Percentiles rank a stretch among this genome's conserved stretches.
Conservation (phyloP, 2,113 vertebrate species). For the Theropithecus gelada region DNA sequence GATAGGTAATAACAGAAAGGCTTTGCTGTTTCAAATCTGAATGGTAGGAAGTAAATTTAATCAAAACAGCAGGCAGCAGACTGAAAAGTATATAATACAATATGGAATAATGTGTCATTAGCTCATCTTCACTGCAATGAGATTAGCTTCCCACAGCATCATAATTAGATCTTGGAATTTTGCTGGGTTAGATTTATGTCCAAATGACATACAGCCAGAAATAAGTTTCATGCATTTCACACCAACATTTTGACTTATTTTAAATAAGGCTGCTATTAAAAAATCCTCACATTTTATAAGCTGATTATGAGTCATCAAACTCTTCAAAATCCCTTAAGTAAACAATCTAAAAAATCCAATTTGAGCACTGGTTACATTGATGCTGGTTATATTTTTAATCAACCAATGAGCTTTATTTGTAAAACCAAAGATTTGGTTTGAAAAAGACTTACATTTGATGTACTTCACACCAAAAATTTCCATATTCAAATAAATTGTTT, state of each 20-base stretch:
- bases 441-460: conserved; percentile 27
- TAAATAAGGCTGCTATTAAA: conserved; percentile 24
- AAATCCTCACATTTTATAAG: conserved; percentile 61
- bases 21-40: conserved; percentile 71
- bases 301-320: not conserved
- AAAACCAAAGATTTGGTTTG: conserved; percentile 39
- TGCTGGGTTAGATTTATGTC: conserved; percentile 58
- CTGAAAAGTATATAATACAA: conserved; percentile 78
- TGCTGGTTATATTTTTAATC: conserved; percentile 49
- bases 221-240: conserved; percentile 47
- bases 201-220: conserved; percentile 51
- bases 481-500: conserved; percentile 20
- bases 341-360: conserved; percentile 14
- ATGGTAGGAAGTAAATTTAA: conserved; percentile 79
- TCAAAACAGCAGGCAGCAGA: conserved; percentile 76
- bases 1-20: conserved; percentile 64
- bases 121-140: conserved; percentile 77
- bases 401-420: conserved; percentile 41
- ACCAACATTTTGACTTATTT: not conserved
- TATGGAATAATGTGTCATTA: conserved; percentile 74
- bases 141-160: conserved; percentile 78
- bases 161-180: conserved; percentile 72
- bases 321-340: not conserved
- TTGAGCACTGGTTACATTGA: conserved; percentile 27
- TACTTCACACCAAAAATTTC: conserved; percentile 28